Percentiles rank a stretch among this genome's conserved stretches.
Conservation (phyloP, 2,888 invertebrate genomes). For the Coenonympha arcania region DNA sequence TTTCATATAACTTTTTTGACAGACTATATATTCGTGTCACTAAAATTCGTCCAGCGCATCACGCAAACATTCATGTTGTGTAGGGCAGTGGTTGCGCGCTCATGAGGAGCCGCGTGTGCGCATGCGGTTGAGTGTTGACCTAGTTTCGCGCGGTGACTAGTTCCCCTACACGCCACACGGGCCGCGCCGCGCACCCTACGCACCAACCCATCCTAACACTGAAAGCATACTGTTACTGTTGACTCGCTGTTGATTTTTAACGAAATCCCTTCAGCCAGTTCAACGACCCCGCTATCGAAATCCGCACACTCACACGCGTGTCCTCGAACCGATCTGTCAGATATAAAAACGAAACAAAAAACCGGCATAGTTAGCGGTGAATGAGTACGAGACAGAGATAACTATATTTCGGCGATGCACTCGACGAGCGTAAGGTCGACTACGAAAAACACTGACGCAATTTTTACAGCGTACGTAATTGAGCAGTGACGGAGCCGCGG, state of each 20-base stretch:
- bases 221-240: too few relatives aligned
- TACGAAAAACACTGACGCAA: constrained; percentile 74
- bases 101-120: constrained; percentile 58
- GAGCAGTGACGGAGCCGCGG: constrained; percentile 56
- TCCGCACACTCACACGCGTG: constrained; percentile 70
- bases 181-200: constrained; percentile 42
- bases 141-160: constrained; percentile 54
- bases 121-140: constrained; percentile 66
- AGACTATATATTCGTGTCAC: constrained; percentile 12
- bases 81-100: constrained; percentile 32
- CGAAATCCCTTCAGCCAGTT: constrained; percentile 68
- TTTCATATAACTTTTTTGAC: too few relatives aligned
- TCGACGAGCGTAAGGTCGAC: constrained; percentile 64
- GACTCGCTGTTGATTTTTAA: constrained; percentile 51
- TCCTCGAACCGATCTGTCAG: constrained; percentile 49
- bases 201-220: constrained; percentile 50
- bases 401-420: constrained; percentile 66
- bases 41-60: constrained; percentile 18
- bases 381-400: constrained; percentile 69
- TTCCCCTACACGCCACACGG: constrained; percentile 49
- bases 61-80: constrained; percentile 17
- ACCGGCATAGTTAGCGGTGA: too few relatives aligned
- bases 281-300: constrained; percentile 72
- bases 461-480: constrained; percentile 73
- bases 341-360: constrained; percentile 70